Percentiles rank a stretch among this genome's conserved stretches.
These are phyloP conservation scores for Propithecus deckenii DNA, from an alignment of 2,797 vertebrate genomes.

Conservation along the genomic window DNA sequence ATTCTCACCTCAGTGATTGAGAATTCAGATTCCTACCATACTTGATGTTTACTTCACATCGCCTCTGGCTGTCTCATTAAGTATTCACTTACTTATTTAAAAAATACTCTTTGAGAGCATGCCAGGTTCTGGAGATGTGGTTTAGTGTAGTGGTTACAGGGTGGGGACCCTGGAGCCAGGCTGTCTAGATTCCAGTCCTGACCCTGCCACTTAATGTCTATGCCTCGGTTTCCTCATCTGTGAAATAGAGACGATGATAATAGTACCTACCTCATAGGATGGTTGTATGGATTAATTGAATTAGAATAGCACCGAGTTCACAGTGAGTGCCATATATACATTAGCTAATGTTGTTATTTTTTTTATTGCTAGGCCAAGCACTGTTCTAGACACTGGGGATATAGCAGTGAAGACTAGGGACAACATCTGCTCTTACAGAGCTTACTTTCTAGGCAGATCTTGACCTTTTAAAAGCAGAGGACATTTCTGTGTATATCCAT, in stretches of 20 bases:
- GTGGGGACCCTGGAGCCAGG: neutral
- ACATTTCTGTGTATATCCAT: neutral
- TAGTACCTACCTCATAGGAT: too few species aligned
- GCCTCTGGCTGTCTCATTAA: neutral
- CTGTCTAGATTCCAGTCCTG: neutral
- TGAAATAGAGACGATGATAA: neutral
- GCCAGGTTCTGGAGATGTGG: neutral
- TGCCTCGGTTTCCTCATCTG: neutral
- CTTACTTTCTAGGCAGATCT: neutral
- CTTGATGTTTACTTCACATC: neutral
- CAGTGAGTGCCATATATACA: fast-evolving
- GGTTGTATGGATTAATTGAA: neutral
- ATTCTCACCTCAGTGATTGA: neutral
- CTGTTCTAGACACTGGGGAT: neutral
- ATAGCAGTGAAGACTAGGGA: neutral
- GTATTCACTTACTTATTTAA: neutral
- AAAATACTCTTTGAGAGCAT: neutral
- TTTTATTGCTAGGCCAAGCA: neutral
- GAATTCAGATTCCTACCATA: neutral
- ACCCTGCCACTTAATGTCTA: neutral
- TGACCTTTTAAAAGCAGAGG: neutral
- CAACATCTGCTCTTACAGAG: neutral
- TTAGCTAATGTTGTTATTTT: neutral
- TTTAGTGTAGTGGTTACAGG: neutral
- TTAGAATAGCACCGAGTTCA: neutral